A percentile compares a stretch with the other conserved stretches of the same genome.
phyloP scores from a whole-genome alignment of 2,113 vertebrate genomes.

The Myrmecobius fasciatus region DNA sequence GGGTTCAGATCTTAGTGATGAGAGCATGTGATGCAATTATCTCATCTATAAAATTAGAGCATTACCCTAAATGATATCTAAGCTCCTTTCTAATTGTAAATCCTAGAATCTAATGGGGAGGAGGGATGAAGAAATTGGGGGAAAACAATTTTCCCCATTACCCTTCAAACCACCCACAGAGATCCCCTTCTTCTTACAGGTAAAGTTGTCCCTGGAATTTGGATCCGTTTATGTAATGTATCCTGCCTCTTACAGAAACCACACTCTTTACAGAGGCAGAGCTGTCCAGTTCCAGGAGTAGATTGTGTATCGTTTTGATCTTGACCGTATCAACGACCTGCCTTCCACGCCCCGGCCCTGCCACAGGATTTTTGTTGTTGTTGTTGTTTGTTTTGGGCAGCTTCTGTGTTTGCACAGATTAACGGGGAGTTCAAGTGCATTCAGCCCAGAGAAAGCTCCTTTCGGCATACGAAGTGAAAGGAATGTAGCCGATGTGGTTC shows the following conservation, averaged over 20 bases:
- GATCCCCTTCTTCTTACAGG: background rate
- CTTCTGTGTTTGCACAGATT: slow-evolving; percentile 65
- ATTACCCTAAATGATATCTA: background rate
- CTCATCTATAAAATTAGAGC: background rate
- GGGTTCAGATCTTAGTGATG: background rate
- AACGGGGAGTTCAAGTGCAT: slow-evolving; percentile 50
- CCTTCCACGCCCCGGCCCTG: slow-evolving; percentile 41
- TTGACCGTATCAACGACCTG: background rate
- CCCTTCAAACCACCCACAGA: background rate
- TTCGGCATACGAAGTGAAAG: background rate
- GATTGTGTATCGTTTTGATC: slow-evolving; percentile 49
- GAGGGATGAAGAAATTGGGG: background rate
- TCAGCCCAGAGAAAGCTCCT: slow-evolving; percentile 1
- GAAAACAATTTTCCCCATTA: background rate
- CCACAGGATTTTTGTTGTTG: slow-evolving; percentile 7
- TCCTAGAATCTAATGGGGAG: background rate
- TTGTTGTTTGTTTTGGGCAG: slow-evolving; percentile 59
- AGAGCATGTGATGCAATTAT: background rate
- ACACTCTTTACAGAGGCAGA: slow-evolving; percentile 24
- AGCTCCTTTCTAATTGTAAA: background rate
- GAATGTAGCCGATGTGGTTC: slow-evolving; percentile 41
- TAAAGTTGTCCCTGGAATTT: background rate
- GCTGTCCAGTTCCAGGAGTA: background rate
- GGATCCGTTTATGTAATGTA: background rate
- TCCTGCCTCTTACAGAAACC: slow-evolving; percentile 39